Evolutionary conservation across 2,888 invertebrate genomes (phyloP), one percentile per base, ranked within the genome.

Genomic region (Pachliopta kotzebuea): DNA sequence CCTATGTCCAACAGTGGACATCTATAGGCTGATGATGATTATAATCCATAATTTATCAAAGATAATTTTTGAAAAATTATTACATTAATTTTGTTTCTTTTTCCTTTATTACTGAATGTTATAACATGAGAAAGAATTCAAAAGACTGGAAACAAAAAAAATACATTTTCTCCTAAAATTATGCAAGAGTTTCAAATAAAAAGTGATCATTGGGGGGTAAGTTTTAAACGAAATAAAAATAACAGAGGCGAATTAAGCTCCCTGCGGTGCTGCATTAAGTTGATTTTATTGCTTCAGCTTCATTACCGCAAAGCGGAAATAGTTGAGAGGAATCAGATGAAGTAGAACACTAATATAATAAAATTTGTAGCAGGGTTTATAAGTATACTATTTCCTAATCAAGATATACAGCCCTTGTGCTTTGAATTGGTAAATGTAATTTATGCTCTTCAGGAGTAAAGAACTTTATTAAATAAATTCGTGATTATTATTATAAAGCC

Each of bases 261-360:
- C 21, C 50, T 37, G 24, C 26, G 60, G 52, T 31, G 50, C 60
- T 52, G 31, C 23, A 52, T 29, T 26, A 42, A 62, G 42, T 62
- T 53, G 21, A 57, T 62, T 57, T 57, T 57, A 57, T 57, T 62
- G 62, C 62, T 62, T 57, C 52, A 56, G 42, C 57, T 62, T 62
- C 52, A 57, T 62, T 57, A 57, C 57, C 52, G 50, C 42, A 57
- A 18, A 37, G 29, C 57, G 52, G 52, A 52, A 62, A 62, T 62
- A 57, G 52, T 57, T 62, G 49, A 24, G n/a, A 23, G 52, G 31
- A 37, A 50, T 62, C 62, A 62, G 23, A 50, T 50, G 49, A 29
- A 50, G 49, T 56, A 26, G 20, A 61, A 45, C 55, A 55, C 45
- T 55, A 55, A 24, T 26, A 31, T 52, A 52, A 21, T 20, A 23